Base-by-base conservation (phyloP, 2,888 invertebrate genomes). In the Eupithecia subumbrata region DNA sequence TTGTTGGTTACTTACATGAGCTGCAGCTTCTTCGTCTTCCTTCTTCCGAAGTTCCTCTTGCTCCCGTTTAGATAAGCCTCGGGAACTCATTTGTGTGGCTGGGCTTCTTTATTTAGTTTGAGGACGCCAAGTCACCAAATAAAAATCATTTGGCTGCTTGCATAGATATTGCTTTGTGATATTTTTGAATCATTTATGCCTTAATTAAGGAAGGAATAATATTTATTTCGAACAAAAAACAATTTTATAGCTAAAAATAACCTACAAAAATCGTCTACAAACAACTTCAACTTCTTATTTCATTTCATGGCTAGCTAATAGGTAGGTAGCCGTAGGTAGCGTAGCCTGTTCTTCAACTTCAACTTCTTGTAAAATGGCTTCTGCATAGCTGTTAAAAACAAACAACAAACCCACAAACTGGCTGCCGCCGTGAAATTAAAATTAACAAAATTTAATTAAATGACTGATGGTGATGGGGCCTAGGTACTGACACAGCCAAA, bases 11-110 rank as follows among this genome's bases (percentile, higher is more conserved):
- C 94, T 94, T 95, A 98, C 98, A 95, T 98, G 97, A 81, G 98
- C 98, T 0, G 98, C 98, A n/a, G 98, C 98, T 89, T 97, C 97
- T 88, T 98, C 98, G 87, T 98, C 98, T 85, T 98, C 97, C 84
- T 97, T 97, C 90, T 98, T 98, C 76, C 97, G 96, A 82, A 97
- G 96, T 82, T 98, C 98, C 87, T 98, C 98, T 14, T 97, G 89
- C 91, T 98, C 98, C 82, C 96, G 97, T 89, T 98, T 98, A n/a
- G 97, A 97, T 81, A 97, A 91, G 52, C 95, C 95, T 76, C 97
- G 94, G 81, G 95, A 95, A 76, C 95, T 96, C 96, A 94, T 87
- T 95, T 91, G 7, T 37, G 37, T 37, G 5, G 40, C 3, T 66
- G 7, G 12, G 18, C 12, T 66, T 7, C 12, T n/a, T 37, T 40